Evolutionary conservation across 2,797 vertebrate genomes (phyloP), one percentile per base, ranked within the genome.

Genomic region (Stomatorhinus walkeri): DNA sequence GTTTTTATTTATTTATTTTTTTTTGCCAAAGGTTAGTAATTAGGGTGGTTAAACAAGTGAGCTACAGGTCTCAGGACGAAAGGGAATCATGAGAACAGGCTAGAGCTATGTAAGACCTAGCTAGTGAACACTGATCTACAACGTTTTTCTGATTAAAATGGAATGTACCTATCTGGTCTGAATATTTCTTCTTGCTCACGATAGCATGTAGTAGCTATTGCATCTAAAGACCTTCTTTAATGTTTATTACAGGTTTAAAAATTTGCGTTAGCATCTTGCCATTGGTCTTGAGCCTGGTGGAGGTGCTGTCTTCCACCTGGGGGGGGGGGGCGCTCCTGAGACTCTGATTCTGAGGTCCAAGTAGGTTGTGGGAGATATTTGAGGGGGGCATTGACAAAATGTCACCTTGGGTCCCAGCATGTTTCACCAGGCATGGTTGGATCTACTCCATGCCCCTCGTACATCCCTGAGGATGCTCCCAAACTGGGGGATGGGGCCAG

Each of bases 21-120:
- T 95, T 97, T 97, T 96, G 95, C 96, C 95, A 96, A 95, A 95
- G 95, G 94, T 95, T 95, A 96, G 87, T 96, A 96, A 97, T 96
- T 96, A 96, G 95, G 95, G 93, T 90, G 89, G 94, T 94, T 94
- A 94, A 94, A 92, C 94, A 72, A 87, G 89, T 88, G 68, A 87
- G 87, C 88, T 4, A 76, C 87, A 89, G 90, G 32, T 68, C 59
- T 46, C 89, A 81, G 64, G 76, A 87, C 87, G 89, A 81, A 46
- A 81, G 36, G 40, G 76, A 81, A 81, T n/a, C 19, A 43, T 46
- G 76, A n/a, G 12, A 36, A 72, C 28, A 6, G 64, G 28, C 68
- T 40, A 72, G 2, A 64, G 5, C 19, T 36, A 87, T 10, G 54
- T n/a, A 36, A 86, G 22, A 36, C 19, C 16, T 59, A 61, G 8